Evolutionary conservation across 1,140 invertebrate genomes (phyloP).

Genomic region (Zeugodacus cucurbitae): DNA sequence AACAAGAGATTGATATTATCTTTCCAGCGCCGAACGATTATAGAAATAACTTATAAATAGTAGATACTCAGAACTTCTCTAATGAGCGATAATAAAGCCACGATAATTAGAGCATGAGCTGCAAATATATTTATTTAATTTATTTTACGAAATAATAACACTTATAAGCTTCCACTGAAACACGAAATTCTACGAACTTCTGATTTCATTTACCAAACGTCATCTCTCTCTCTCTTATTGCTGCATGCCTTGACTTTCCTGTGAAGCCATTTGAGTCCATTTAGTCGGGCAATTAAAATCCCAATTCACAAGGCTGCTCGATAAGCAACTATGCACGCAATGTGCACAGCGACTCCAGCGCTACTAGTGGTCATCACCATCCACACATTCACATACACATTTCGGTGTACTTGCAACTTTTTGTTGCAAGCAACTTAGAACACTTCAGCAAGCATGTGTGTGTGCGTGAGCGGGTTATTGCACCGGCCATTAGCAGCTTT

Average conservation of each 20-base stretch:
- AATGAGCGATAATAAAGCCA: no score
- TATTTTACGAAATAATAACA: no score
- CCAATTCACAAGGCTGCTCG: not conserved
- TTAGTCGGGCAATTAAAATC: constrained; percentile 34
- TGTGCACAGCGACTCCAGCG: not conserved
- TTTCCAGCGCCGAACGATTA: no score
- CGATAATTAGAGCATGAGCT: no score
- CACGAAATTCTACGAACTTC: not conserved
- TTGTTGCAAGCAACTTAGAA: not conserved
- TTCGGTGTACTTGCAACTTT: not conserved
- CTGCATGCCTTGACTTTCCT: not conserved
- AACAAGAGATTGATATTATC: no score
- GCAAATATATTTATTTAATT: not conserved
- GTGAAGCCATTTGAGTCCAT: constrained; percentile 27
- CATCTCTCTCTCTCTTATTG: not conserved
- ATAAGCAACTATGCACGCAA: constrained; percentile 30
- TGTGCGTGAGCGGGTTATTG: not conserved
- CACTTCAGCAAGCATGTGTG: not conserved
- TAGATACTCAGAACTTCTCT: no score
- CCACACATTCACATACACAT: not conserved
- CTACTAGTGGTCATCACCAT: not conserved
- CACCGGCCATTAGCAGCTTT: not conserved
- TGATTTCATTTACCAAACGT: not conserved
- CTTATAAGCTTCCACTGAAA: not conserved
- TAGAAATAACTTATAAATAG: no score